A percentile compares a stretch with the other conserved stretches of the same genome.
phyloP scores from a whole-genome alignment of 2,797 vertebrate species.

The Triplophysa yarkandensis region DNA sequence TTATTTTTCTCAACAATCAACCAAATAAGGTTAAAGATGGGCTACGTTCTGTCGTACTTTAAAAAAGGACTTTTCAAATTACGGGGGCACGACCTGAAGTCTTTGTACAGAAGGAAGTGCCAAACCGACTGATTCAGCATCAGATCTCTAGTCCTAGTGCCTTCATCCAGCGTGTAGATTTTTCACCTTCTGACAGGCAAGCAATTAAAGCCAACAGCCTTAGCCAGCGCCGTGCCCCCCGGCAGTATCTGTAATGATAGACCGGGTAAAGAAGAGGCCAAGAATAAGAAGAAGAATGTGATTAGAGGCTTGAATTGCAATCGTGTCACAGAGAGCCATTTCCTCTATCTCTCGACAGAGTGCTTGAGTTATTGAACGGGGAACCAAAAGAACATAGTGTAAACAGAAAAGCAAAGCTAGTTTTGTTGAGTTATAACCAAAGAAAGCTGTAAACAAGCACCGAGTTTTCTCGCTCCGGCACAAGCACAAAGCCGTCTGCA shows the following conservation, averaged over 20 bases:
- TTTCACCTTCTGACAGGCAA: slow-evolving; percentile 50
- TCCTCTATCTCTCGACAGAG: slow-evolving; percentile 9
- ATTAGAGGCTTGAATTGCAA: slow-evolving; percentile 51
- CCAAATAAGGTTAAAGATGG: neutral
- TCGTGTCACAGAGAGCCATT: slow-evolving; percentile 42
- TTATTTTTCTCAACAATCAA: too few relatives aligned
- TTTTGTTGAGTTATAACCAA: slow-evolving; percentile 44
- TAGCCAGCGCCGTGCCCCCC: slow-evolving; percentile 21
- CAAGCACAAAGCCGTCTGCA: neutral
- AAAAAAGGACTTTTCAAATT: neutral
- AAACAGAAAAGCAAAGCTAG: slow-evolving; percentile 42
- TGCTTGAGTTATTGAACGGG: slow-evolving; percentile 43
- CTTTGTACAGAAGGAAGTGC: slow-evolving; percentile 18
- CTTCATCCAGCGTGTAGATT: slow-evolving; percentile 40
- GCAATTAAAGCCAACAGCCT: slow-evolving; percentile 52
- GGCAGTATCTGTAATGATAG: slow-evolving; percentile 41
- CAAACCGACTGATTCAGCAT: slow-evolving; percentile 37
- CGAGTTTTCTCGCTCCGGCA: neutral
- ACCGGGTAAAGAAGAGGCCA: slow-evolving; percentile 22
- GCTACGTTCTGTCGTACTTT: neutral
- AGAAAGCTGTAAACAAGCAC: slow-evolving; percentile 25
- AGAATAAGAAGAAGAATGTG: slow-evolving; percentile 48
- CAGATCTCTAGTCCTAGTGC: slow-evolving; percentile 27
- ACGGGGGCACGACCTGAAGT: neutral
- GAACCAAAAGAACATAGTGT: slow-evolving; percentile 33